Evolutionary conservation across 2,113 vertebrate species (phyloP).

Genomic region (Melanocharis versteri): DNA sequence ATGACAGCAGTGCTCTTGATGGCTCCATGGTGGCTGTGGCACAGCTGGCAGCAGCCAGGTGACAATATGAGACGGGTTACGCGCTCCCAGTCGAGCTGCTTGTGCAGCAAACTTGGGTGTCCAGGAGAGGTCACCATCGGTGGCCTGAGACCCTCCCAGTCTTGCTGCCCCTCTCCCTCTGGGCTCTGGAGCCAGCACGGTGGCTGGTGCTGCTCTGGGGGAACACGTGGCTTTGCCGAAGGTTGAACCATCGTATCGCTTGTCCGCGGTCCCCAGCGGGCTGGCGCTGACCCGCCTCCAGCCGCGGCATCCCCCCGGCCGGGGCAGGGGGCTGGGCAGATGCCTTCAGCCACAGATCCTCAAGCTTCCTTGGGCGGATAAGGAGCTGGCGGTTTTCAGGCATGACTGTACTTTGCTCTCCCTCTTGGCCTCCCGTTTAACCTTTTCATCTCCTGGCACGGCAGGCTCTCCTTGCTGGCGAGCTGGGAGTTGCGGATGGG

Average conservation of each 20-base stretch:
- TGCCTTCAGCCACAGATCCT: background rate
- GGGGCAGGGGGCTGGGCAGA: background rate
- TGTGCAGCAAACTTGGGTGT: accelerated
- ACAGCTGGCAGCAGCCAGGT: background rate
- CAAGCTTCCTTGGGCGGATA: background rate
- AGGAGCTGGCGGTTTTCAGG: background rate
- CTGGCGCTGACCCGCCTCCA: background rate
- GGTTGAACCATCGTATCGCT: too few relatives aligned
- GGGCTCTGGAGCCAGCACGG: background rate
- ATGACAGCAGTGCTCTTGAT: background rate
- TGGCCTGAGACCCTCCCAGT: background rate
- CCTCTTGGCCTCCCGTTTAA: background rate
- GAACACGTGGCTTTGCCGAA: background rate
- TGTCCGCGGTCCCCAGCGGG: background rate
- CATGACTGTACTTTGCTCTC: background rate
- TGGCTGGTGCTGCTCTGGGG: accelerated
- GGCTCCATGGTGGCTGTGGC: background rate
- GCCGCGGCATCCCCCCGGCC: accelerated
- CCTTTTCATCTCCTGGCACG: background rate
- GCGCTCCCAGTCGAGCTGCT: accelerated
- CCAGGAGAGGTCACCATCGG: accelerated
- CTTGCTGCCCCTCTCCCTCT: background rate
- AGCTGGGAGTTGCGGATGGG: accelerated
- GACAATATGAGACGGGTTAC: accelerated
- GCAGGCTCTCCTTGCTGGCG: background rate